These are phyloP conservation scores for Leucoptera coffeella DNA, from an alignment of 2,888 invertebrate genomes.

Conservation along the genomic window DNA sequence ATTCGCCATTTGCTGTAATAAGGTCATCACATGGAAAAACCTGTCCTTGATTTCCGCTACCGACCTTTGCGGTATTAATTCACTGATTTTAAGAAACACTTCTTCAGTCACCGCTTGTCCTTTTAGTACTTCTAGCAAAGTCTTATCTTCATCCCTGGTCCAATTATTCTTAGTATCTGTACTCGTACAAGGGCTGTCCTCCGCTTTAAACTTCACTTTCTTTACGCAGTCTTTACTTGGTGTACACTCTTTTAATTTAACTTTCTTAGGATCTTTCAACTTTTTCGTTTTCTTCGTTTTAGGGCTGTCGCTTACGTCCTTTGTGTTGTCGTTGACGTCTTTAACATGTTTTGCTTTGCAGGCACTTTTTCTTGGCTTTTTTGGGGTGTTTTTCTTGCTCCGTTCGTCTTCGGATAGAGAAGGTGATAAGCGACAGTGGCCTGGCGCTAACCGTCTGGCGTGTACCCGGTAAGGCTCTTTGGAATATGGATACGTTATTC, in stretches of 20 bases:
- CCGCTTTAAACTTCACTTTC: neutral
- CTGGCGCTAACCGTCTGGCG: slow-evolving; percentile 24
- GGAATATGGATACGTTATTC: slow-evolving; percentile 48
- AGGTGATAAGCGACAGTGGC: slow-evolving; percentile 20
- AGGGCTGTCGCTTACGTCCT: slow-evolving; percentile 18
- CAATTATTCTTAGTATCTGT: slow-evolving; percentile 34
- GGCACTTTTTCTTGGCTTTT: slow-evolving; percentile 16
- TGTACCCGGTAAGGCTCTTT: slow-evolving; percentile 40
- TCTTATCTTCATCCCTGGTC: slow-evolving; percentile 78
- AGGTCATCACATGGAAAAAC: slow-evolving; percentile 53
- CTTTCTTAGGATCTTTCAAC: slow-evolving; percentile 1
- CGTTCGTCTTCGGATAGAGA: slow-evolving; percentile 30
- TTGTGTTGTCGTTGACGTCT: slow-evolving; percentile 38
- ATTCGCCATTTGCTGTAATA: slow-evolving; percentile 57
- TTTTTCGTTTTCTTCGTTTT: slow-evolving; percentile 11
- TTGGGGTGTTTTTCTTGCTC: slow-evolving; percentile 15
- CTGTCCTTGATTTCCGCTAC: slow-evolving; percentile 56
- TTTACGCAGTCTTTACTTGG: too few relatives aligned
- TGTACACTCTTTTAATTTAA: too few relatives aligned
- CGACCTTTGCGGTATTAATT: slow-evolving; percentile 49
- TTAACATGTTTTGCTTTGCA: slow-evolving; percentile 27
- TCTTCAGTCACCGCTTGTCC: slow-evolving; percentile 59
- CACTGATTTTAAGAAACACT: slow-evolving; percentile 52
- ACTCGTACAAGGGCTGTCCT: too few relatives aligned
- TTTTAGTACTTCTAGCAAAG: slow-evolving; percentile 71